Percentiles rank a stretch among this genome's conserved stretches.
Evolutionary conservation across 2,113 vertebrate species (phyloP).

Genomic region (Rissa tridactyla): DNA sequence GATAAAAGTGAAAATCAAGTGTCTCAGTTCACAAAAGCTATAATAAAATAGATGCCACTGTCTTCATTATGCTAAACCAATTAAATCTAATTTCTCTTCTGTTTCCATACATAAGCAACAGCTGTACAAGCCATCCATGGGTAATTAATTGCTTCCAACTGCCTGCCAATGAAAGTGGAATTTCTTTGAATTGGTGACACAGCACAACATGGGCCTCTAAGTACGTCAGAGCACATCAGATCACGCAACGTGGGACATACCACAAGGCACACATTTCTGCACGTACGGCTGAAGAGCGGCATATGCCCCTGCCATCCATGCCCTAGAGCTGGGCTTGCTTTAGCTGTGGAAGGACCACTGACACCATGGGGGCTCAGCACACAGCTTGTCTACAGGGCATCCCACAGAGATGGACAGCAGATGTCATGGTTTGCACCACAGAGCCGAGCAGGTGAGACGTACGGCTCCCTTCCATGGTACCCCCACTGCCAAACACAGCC

Average conservation of each 20-base stretch:
- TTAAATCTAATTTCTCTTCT: conserved; percentile 80
- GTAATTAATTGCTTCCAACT: conserved; percentile 75
- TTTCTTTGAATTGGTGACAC: conserved; percentile 52
- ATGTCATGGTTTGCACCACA: not conserved
- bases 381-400: not conserved
- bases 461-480: fast-evolving
- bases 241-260: not conserved
- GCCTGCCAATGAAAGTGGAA: conserved; percentile 49
- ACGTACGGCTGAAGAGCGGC: not conserved
- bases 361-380: not conserved
- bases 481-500: not conserved
- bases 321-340: not conserved
- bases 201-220: conserved; percentile 1
- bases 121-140: conserved; percentile 68
- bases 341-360: not conserved
- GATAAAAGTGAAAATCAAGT: conserved; percentile 63
- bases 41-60: conserved; percentile 76
- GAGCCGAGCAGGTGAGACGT: not conserved
- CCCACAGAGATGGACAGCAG: not conserved
- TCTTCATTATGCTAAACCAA: conserved; percentile 75
- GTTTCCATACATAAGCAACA: conserved; percentile 75
- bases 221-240: not conserved
- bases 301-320: not conserved
- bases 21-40: conserved; percentile 62
- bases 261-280: not conserved